Percentiles rank a stretch among this genome's conserved stretches.
Evolutionary conservation across 2,888 invertebrate species (phyloP).

Genomic region (Trichacis sp.): DNA sequence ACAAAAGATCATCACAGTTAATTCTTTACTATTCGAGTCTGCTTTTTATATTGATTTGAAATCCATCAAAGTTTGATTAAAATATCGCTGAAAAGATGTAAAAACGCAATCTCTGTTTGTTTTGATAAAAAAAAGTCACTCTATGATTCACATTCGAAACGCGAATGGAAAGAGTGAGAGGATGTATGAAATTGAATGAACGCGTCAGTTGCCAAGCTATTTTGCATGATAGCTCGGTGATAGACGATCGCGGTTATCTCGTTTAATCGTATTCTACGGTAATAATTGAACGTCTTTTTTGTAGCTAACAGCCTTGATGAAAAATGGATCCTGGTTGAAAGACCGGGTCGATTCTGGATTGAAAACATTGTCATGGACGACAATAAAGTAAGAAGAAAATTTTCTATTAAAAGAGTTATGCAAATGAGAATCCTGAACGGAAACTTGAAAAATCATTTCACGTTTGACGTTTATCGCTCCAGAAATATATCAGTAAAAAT

Average conservation of each 20-base stretch:
- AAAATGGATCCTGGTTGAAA: constrained; percentile 95
- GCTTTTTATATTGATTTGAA: no score
- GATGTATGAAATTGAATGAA: constrained; percentile 9
- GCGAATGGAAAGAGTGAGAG: background rate
- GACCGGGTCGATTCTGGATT: constrained; percentile 96
- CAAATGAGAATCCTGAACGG: constrained; percentile 1
- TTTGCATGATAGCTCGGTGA: constrained; percentile 7
- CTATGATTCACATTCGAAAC: background rate
- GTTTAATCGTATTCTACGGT: constrained; percentile 14
- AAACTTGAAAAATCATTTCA: background rate
- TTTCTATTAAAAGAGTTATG: constrained; percentile 7
- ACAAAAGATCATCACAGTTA: no score
- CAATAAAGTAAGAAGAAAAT: constrained; percentile 77
- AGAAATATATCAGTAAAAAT: no score
- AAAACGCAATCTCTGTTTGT: no score
- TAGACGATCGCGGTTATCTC: constrained; percentile 8
- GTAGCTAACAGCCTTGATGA: constrained; percentile 72
- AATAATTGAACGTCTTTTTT: constrained; percentile 5
- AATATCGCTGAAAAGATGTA: no score
- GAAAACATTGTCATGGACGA: constrained; percentile 96
- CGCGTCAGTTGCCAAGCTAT: constrained; percentile 7
- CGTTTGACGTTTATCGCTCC: no score
- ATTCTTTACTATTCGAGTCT: no score
- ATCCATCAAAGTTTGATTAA: no score
- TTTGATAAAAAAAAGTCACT: background rate